Conservation (phyloP, 1,140 invertebrate genomes). For the Trichonephila clavipes region DNA sequence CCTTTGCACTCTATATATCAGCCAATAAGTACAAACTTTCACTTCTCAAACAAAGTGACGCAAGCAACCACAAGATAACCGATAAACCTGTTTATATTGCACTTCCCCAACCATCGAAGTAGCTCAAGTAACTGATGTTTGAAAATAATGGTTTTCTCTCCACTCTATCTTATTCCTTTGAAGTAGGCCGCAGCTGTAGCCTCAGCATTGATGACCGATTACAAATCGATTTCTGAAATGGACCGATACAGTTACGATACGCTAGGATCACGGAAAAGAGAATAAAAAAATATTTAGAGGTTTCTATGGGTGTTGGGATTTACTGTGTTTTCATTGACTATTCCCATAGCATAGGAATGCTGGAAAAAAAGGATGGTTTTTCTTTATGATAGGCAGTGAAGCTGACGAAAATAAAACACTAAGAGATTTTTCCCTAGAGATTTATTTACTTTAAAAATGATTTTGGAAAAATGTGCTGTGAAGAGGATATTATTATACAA, state of each 20-base stretch:
- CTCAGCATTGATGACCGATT: slow-evolving; percentile 19
- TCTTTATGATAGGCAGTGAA: too few species aligned
- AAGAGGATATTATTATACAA: too few species aligned
- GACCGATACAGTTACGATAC: slow-evolving; percentile 22
- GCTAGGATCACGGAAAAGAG: background rate
- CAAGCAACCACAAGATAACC: background rate
- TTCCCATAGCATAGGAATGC: background rate
- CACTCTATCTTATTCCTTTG: background rate
- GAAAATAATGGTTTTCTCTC: slow-evolving; percentile 16
- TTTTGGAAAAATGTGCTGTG: too few species aligned
- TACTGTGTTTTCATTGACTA: background rate
- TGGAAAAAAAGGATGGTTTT: too few species aligned
- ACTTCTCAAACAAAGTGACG: background rate
- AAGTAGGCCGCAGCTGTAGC: slow-evolving; percentile 6
- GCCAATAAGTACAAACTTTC: too few species aligned
- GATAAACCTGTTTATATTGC: background rate
- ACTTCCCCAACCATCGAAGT: background rate
- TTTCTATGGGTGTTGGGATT: background rate
- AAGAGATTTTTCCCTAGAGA: too few species aligned
- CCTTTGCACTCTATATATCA: too few species aligned
- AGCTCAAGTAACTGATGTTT: background rate
- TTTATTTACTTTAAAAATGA: too few species aligned
- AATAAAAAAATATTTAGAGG: background rate
- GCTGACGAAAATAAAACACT: too few species aligned
- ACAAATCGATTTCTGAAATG: slow-evolving; percentile 29